Percentiles rank a stretch among this genome's conserved stretches.
These are phyloP conservation scores for Eupithecia vulgata DNA, from an alignment of 2,888 invertebrate species.

Conservation along the genomic window DNA sequence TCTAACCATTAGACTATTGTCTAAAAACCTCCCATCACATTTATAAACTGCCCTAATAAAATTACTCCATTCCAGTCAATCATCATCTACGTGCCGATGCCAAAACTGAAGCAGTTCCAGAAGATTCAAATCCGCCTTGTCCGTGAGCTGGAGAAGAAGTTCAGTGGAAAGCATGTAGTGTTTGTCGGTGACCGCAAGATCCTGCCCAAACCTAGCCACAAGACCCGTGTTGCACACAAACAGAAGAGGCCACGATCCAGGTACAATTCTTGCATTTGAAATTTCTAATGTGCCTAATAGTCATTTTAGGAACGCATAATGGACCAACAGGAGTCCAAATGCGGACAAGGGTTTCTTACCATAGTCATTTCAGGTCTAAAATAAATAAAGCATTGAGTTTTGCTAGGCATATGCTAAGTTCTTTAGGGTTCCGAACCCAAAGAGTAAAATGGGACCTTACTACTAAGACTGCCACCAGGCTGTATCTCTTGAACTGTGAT, in stretches of 20 bases:
- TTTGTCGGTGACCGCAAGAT: conserved; percentile 99
- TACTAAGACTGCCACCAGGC: too few relatives aligned
- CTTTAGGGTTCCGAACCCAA: too few relatives aligned
- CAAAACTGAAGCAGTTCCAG: conserved; percentile 98
- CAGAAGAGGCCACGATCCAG: conserved; percentile 90
- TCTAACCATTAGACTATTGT: not conserved
- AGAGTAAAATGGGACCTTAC: too few relatives aligned
- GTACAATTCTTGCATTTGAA: conserved; percentile 47
- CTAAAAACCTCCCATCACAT: not conserved
- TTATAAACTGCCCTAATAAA: not conserved
- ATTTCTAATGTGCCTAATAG: too few relatives aligned
- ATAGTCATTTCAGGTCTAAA: too few relatives aligned
- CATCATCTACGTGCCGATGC: conserved; percentile 99
- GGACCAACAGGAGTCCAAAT: too few relatives aligned
- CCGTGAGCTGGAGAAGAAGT: conserved; percentile 99
- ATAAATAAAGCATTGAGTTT: too few relatives aligned
- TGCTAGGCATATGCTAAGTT: too few relatives aligned
- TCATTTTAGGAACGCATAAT: too few relatives aligned
- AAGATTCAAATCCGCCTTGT: conserved; percentile 98
- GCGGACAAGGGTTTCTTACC: too few relatives aligned
- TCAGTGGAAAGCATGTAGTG: conserved; percentile 99
- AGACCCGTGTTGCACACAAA: conserved; percentile 92
- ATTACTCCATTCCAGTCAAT: conserved; percentile 88
- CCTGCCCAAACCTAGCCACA: conserved; percentile 98
- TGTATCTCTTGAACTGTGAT: too few relatives aligned